Percentiles rank a stretch among this genome's conserved stretches.
phyloP scores from a whole-genome alignment of 30 jellyfish, hydroid and myxozoan species.

The Aurelia coerulea region DNA sequence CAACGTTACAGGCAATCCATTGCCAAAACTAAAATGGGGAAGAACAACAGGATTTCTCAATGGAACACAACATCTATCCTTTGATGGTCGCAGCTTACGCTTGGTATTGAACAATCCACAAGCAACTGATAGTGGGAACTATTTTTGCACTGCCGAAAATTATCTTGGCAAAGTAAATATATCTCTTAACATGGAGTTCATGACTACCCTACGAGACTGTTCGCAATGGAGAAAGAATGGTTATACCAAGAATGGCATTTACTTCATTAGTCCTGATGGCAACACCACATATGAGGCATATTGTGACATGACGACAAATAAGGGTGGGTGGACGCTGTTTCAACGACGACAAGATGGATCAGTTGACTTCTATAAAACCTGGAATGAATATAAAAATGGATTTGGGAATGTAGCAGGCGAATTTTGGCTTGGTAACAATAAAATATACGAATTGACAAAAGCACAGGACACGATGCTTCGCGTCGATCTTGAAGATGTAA shows the following conservation, averaged over 20 bases:
- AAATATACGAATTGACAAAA: constrained; percentile 5
- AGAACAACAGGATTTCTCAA: neutral
- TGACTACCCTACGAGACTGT: neutral
- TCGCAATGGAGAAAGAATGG: constrained; percentile 15
- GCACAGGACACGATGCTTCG: constrained; percentile 15
- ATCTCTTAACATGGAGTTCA: neutral
- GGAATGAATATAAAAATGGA: constrained; percentile 39
- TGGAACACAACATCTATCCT: neutral
- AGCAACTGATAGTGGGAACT: constrained; percentile 1
- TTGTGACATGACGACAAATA: constrained; percentile 42
- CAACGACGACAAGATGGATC: constrained; percentile 47
- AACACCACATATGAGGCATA: constrained; percentile 3
- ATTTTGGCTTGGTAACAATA: constrained; percentile 48
- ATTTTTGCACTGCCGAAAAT: neutral
- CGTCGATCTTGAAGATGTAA: constrained; percentile 11
- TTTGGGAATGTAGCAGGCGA: constrained; percentile 33
- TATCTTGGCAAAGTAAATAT: constrained; percentile 4
- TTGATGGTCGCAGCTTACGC: too few species aligned
- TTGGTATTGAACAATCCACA: too few species aligned
- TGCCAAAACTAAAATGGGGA: constrained; percentile 2
- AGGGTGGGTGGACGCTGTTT: constrained; percentile 49
- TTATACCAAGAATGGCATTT: neutral
- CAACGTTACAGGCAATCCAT: constrained; percentile 12
- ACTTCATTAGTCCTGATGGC: constrained; percentile 19
- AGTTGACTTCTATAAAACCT: constrained; percentile 30